A percentile compares a stretch with the other conserved stretches of the same genome.
Evolutionary conservation across 1,140 invertebrate genomes (phyloP).

Genomic region (Myzus persicae): DNA sequence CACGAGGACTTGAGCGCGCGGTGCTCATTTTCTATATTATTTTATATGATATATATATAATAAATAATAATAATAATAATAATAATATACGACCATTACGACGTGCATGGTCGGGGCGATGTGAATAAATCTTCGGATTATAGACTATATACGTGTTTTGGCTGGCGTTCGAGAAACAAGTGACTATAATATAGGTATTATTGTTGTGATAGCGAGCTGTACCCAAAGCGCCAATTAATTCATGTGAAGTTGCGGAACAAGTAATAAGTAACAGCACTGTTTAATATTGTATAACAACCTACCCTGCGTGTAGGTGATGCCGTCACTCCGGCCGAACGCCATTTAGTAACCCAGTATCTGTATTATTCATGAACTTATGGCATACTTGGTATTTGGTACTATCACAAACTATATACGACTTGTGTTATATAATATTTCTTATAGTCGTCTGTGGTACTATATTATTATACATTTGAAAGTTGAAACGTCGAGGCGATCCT

Average conservation of each 20-base stretch:
- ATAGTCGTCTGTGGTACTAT: too few relatives aligned
- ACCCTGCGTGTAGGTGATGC: too few relatives aligned
- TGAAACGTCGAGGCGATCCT: not conserved
- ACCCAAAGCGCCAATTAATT: not conserved
- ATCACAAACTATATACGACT: not conserved
- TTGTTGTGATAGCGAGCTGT: not conserved
- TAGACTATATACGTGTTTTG: not conserved
- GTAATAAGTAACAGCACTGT: too few relatives aligned
- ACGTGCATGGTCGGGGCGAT: not conserved
- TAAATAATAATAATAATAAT: conserved; percentile 4
- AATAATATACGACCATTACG: too few relatives aligned
- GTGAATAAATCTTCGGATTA: not conserved
- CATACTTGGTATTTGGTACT: not conserved
- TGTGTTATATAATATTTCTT: not conserved
- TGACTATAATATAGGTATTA: not conserved
- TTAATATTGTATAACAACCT: too few relatives aligned
- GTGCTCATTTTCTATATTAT: not conserved
- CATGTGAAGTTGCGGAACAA: not conserved
- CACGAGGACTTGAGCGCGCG: not conserved
- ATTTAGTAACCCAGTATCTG: not conserved
- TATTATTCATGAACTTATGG: not conserved
- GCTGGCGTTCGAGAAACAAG: not conserved
- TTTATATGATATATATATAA: conserved; percentile 18
- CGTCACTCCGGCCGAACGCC: too few relatives aligned
- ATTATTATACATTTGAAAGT: too few relatives aligned